Conservation (phyloP, 2,888 invertebrate species). For the Argyresthia goedartella region DNA sequence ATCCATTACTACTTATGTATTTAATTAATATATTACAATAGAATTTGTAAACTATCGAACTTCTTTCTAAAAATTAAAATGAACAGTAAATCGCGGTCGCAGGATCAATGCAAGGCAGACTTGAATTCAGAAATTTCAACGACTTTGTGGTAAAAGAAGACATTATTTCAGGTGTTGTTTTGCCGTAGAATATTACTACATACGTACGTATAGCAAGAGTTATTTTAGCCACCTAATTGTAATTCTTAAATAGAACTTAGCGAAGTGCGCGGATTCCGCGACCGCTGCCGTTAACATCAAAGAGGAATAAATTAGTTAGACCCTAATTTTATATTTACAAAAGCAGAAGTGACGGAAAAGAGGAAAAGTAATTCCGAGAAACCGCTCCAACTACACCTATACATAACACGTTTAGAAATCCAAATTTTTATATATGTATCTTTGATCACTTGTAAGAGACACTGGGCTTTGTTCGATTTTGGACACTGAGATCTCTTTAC, state of each 20-base stretch:
- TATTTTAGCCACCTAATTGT: too few species aligned
- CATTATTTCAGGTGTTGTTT: not conserved
- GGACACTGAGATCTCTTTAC: conserved; percentile 59
- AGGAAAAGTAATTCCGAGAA: conserved; percentile 42
- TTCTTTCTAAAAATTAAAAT: conserved; percentile 10
- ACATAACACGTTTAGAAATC: conserved; percentile 42
- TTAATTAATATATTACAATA: conserved; percentile 58
- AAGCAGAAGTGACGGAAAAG: conserved; percentile 51
- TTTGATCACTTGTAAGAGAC: conserved; percentile 60
- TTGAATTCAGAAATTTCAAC: not conserved
- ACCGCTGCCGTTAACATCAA: conserved; percentile 25
- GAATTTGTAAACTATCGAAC: conserved; percentile 67
- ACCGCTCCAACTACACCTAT: conserved; percentile 49
- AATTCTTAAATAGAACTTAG: too few species aligned
- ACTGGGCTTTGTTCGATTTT: conserved; percentile 59
- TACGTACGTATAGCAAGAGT: too few species aligned
- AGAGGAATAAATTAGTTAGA: conserved; percentile 65
- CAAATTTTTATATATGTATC: conserved; percentile 15
- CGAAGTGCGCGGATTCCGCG: conserved; percentile 2
- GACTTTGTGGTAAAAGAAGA: not conserved
- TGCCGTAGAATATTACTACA: not conserved
- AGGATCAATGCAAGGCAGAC: not conserved
- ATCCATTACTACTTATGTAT: conserved; percentile 49
- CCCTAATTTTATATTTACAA: conserved; percentile 62
- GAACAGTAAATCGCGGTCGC: not conserved